These are phyloP conservation scores for Terrapene triunguis DNA, from an alignment of 2,113 vertebrate species.

Conservation along the genomic window DNA sequence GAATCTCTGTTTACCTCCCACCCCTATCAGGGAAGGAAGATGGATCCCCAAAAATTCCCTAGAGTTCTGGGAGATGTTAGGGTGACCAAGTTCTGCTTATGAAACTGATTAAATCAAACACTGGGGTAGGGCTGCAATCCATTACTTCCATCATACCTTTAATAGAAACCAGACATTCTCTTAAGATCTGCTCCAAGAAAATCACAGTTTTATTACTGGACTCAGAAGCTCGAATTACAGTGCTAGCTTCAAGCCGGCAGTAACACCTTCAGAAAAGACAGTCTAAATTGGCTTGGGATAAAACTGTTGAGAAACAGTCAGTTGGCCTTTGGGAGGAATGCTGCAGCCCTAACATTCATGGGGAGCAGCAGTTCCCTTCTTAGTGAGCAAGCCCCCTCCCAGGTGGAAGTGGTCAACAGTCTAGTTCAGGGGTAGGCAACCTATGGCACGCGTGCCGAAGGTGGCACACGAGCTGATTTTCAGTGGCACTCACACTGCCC, in stretches of 20 bases:
- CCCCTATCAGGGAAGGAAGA: constrained; percentile 8
- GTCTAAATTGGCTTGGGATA: not conserved
- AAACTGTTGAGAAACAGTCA: not conserved
- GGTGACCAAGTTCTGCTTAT: constrained; percentile 57
- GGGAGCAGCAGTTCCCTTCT: not conserved
- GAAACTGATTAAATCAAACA: constrained; percentile 61
- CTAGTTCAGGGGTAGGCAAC: not conserved
- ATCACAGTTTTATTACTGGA: constrained; percentile 33
- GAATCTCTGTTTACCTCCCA: constrained; percentile 22
- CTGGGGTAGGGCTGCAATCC: constrained; percentile 41
- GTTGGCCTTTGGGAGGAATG: not conserved
- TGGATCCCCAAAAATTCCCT: constrained; percentile 50
- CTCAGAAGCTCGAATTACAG: not conserved
- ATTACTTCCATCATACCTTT: constrained; percentile 58
- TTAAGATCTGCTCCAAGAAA: constrained; percentile 15
- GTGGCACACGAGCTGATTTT: too few species aligned
- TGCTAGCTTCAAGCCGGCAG: not conserved
- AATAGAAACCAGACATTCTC: constrained; percentile 58
- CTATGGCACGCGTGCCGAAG: too few species aligned
- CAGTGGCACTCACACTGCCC: too few species aligned
- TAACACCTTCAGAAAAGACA: constrained; percentile 38
- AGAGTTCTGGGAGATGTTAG: constrained; percentile 41
- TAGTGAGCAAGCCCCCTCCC: not conserved
- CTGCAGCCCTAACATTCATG: not conserved
- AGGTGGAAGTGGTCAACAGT: not conserved